Evolutionary conservation across 2,797 vertebrate genomes (phyloP).

Genomic region (Artibeus jamaicensis): DNA sequence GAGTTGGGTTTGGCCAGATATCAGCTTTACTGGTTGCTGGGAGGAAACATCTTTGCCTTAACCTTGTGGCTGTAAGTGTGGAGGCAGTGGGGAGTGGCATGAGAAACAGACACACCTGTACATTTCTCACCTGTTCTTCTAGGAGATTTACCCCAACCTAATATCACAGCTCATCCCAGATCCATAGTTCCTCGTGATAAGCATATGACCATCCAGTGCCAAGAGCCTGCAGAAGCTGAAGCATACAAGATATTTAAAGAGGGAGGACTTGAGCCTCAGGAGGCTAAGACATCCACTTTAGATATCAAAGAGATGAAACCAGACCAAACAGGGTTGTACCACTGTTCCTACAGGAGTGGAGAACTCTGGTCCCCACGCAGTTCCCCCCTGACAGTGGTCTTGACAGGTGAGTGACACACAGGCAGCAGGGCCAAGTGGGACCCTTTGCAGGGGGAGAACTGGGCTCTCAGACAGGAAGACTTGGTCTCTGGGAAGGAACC

Average conservation of each 20-base stretch:
- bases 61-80: fast-evolving
- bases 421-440: fast-evolving
- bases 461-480: background rate
- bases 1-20: fast-evolving
- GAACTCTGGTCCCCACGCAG: background rate
- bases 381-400: background rate
- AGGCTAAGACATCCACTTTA: fast-evolving
- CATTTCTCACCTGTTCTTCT: background rate
- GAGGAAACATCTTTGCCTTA: too few relatives aligned
- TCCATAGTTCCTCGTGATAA: background rate
- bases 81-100: fast-evolving
- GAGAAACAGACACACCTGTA: background rate
- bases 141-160: background rate
- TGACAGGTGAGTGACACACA: background rate
- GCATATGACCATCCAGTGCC: background rate
- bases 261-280: fast-evolving
- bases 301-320: fast-evolving
- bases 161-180: background rate
- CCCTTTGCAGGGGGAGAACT: background rate
- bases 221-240: fast-evolving
- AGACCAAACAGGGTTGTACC: background rate
- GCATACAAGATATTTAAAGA: fast-evolving
- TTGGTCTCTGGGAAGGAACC: background rate
- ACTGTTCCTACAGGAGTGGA: background rate
- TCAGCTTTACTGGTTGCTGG: background rate